A percentile compares a stretch with the other conserved stretches of the same genome.
Conservation (phyloP, 2,797 vertebrate genomes). For the Anabas testudineus region DNA sequence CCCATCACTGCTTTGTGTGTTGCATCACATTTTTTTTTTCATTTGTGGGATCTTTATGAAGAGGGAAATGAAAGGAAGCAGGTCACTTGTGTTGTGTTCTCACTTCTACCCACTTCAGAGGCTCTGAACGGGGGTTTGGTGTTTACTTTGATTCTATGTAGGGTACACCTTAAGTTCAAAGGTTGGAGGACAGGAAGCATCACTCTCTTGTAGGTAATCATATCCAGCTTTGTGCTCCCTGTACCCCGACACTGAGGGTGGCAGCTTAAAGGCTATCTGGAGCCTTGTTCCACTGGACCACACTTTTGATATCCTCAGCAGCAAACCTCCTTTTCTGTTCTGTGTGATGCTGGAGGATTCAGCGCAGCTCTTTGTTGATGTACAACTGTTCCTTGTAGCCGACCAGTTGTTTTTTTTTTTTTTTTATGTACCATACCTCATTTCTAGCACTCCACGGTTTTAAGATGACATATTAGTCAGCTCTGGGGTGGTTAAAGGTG, state of each 20-base stretch:
- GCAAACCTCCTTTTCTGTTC: constrained; percentile 15
- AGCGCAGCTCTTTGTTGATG: constrained; percentile 56
- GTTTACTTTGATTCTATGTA: constrained; percentile 89
- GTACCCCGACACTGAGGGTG: constrained; percentile 76
- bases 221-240: constrained; percentile 82
- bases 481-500: constrained; percentile 79
- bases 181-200: constrained; percentile 82
- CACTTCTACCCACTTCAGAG: constrained; percentile 84
- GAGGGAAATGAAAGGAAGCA: constrained; percentile 85
- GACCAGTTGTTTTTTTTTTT: too few relatives aligned
- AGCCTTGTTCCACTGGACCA: constrained; percentile 66
- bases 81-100: constrained; percentile 79
- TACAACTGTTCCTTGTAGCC: constrained; percentile 56
- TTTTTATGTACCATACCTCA: constrained; percentile 58
- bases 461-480: constrained; percentile 76
- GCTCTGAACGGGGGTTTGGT: constrained; percentile 75
- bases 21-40: constrained; percentile 83
- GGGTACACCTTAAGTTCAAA: constrained; percentile 79
- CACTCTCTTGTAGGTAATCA: constrained; percentile 87
- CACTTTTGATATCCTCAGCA: constrained; percentile 66
- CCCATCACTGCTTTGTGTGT: constrained; percentile 75
- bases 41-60: constrained; percentile 88
- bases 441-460: constrained; percentile 60
- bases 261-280: constrained; percentile 76
- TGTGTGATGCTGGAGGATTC: constrained; percentile 50